phyloP scores from a whole-genome alignment of 2,797 vertebrate species.

The Melanotaenia maccullochi region DNA sequence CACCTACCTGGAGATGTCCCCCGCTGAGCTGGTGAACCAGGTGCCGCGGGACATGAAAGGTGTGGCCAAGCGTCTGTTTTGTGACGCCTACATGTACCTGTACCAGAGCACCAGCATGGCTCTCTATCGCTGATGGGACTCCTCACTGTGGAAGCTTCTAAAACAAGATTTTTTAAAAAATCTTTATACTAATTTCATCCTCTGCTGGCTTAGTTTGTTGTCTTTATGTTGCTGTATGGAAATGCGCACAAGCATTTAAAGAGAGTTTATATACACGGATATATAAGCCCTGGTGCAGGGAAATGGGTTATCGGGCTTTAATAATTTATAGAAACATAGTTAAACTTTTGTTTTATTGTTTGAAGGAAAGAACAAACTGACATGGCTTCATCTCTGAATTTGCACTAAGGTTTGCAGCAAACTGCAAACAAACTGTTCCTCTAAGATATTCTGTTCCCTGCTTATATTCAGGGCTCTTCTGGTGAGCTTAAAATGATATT shows the following conservation, averaged over 20 bases:
- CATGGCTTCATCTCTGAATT: slow-evolving; percentile 13
- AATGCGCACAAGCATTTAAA: neutral
- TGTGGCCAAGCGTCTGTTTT: slow-evolving; percentile 91
- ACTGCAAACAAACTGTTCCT: slow-evolving; percentile 13
- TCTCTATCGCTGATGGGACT: slow-evolving; percentile 83
- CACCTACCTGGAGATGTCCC: slow-evolving; percentile 84
- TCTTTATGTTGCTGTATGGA: neutral
- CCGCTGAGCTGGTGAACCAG: slow-evolving; percentile 81
- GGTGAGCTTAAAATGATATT: neutral
- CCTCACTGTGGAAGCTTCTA: neutral
- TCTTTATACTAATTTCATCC: neutral
- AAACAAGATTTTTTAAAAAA: neutral
- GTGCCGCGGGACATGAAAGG: slow-evolving; percentile 90
- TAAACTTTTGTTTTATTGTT: neutral
- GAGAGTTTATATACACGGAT: neutral
- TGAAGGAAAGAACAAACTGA: slow-evolving; percentile 27
- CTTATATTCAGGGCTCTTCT: slow-evolving; percentile 4
- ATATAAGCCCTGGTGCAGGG: too few relatives aligned
- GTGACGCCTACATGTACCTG: slow-evolving; percentile 93
- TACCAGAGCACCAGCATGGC: slow-evolving; percentile 89
- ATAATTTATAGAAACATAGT: slow-evolving; percentile 7
- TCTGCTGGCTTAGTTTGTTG: slow-evolving; percentile 4
- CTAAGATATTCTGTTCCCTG: slow-evolving; percentile 12
- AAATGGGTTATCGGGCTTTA: neutral
- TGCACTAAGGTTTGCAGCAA: slow-evolving; percentile 23